Base-by-base conservation (phyloP, 2,888 invertebrate genomes). In the Drosophila buzzatii region DNA sequence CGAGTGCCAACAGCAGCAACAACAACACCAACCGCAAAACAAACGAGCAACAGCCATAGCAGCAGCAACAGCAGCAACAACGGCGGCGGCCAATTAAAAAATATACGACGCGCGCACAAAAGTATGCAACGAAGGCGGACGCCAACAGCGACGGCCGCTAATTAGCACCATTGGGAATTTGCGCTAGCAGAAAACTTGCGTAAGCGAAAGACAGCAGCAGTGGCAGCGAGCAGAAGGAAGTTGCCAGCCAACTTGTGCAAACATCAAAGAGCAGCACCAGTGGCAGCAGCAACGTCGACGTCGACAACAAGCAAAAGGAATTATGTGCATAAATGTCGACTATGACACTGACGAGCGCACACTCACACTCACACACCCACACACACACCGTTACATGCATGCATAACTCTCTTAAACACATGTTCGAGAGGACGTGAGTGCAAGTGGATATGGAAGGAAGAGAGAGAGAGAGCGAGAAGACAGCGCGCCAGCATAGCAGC, bases 91-190 rank as follows among this genome's bases (percentile, higher is more conserved):
- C 84, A 84, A 84, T 84, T 84, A 84, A 88, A 88, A 85, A 82
- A 88, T 83, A 86, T 90, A 85, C 80, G 80, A 72, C 51, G 79
- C 73, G 73, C 79, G 71, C 68, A 76, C 55, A 71, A 79, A 81
- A 85, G 76, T 85, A 76, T 83, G 76, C 79, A 76, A 16, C 66
- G 74, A 69, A 69, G 69, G 59, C 73, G 74, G 56, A 67, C 70
- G 70, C 65, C 58, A 75, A 76, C 72, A 84, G 85, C 81, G 76
- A 69, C 63, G 82, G 61, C 90, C 92, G 91, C 92, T 93, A 93
- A 93, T 93, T 93, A 93, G 91, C 91, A 92, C 93, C 93, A 90
- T 85, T 87, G 93, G 93, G 93, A 93, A 91, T 92, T 90, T 76
- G 70, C 70, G 59, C 67, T 71, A 70, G 68, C 63, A 80, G 72